Evolutionary conservation across 2,113 vertebrate genomes (phyloP), one percentile per base, ranked within the genome.

Genomic region (Ophiodon elongatus): DNA sequence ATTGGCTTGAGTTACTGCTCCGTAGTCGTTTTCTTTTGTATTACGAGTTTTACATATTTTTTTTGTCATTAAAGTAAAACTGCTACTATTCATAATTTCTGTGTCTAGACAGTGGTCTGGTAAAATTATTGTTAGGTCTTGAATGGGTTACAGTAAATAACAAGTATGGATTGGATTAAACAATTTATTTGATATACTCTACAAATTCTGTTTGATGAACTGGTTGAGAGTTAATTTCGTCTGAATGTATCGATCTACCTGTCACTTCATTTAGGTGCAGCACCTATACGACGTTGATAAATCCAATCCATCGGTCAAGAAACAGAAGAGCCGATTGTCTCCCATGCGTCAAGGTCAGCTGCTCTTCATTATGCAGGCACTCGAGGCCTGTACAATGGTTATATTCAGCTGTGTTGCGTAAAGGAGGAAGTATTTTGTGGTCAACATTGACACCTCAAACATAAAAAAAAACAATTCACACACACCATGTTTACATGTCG

Each of bases 201-300:
- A 23, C n/a, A 57, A 27, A 41, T 43, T 2, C 0, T 56, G 21
- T 27, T 29, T 63, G 15, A 57, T 57, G 8, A 52, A 31, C 43
- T 69, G 11, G 6, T 39, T 10, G 27, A 15, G 41, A 8, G 1
- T 37, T 52, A 1, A 8, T 43, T 52, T 27, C 50, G 4, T 27
- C 19, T 35, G 5, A 47, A 4, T 62, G 2, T 59, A 15, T 43
- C 0, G 8, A 74, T 60, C 25, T 4, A 5, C 13, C 23, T 33
- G 0, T 71, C 19, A 0, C 7, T 50, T n/a, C 0, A 27, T 76
- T 35, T 11, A 96, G 95, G 93, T 96, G 69, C 84, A 54, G 69
- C 96, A 98, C 65, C 94, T 98, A 1, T 97, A 97, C 11, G 90
- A 97, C 0, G 25, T 86, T 21, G 94, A 95, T 66, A 92, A 95